Base-by-base conservation (phyloP, 2,797 vertebrate species). In the Menidia menidia region DNA sequence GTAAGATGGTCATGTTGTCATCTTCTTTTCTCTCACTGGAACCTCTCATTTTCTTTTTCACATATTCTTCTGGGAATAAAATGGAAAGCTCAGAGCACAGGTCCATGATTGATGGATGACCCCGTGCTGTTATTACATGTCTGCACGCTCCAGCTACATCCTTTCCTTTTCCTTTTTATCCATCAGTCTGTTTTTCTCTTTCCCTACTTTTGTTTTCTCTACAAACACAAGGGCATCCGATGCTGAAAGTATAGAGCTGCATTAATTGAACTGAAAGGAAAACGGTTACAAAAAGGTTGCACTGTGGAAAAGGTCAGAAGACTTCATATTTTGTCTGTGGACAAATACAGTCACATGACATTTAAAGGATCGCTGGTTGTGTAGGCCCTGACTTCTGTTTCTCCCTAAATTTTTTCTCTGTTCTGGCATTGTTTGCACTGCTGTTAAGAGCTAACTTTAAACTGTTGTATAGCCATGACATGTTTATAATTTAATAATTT, bases 161-260 rank as follows among this genome's bases (percentile, higher is more conserved):
- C 32, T n/a, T 60, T 52, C 35, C 30, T 42, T 48, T 12, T 71
- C 16, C 52, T 74, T 80, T 71, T 76, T 50, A 71, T 48, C 64
- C 25, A 25, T 19, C 11, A n/a, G 18, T 14, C 57, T 75, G 31
- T 4, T 58, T 63, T 31, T 50, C 60, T 51, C 50, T 48, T 39
- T 31, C 30, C 14, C 15, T 63, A 14, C 67, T 59, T 25, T 25
- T 25, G 25, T 35, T 65, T 69, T 76, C 47, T 47, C 42, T 59
- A 31, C 19, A 72, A 72, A 79, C 65, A 55, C n/a, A 2, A 44
- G 19, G 56, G 80, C 69, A 71, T 78, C 85, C 83, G 84, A 80
- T 88, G 83, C 73, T 51, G 62, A 45, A 64, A 60, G 51, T 42
- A 51, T 32, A 47, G 30, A 60, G 68, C 57, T 58, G 55, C 44